Evolutionary conservation across 2,797 vertebrate genomes (phyloP).

Genomic region (Sternotherus odoratus): DNA sequence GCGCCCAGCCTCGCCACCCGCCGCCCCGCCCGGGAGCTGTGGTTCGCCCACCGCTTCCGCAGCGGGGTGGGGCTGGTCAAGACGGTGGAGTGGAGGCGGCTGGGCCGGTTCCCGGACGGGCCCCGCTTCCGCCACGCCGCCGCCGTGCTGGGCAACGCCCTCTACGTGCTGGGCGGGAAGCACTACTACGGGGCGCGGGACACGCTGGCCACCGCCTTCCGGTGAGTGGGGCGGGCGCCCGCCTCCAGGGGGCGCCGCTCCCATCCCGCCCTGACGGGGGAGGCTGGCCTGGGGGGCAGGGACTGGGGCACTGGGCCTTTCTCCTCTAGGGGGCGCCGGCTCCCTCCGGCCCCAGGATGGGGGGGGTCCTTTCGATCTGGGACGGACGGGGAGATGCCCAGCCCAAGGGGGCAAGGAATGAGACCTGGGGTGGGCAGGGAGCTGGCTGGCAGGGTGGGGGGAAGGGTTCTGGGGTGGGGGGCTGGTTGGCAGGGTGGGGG

Average conservation of each 20-base stretch:
- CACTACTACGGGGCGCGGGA: conserved; percentile 86
- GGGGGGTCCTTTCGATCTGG: no score
- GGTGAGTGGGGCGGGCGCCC: conserved; percentile 76
- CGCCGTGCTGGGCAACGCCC: conserved; percentile 73
- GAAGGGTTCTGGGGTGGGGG: background rate
- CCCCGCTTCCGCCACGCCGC: background rate
- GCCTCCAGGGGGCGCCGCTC: background rate
- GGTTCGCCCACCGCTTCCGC: conserved; percentile 88
- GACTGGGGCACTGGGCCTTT: background rate
- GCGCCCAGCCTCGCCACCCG: conserved; percentile 81
- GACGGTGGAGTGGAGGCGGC: background rate
- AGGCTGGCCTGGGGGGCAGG: no score
- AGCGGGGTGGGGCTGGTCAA: conserved; percentile 71
- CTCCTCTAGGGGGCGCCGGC: no score
- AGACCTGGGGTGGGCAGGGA: background rate
- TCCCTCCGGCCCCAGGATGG: no score
- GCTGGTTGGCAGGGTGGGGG: no score
- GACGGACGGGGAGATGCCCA: no score
- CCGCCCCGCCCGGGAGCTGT: conserved; percentile 84
- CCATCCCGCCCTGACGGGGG: background rate
- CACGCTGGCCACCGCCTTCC: conserved; percentile 89
- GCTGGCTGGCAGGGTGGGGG: background rate
- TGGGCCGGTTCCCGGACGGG: conserved; percentile 79
- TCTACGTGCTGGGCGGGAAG: conserved; percentile 91
- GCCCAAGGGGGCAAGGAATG: background rate